Evolutionary conservation across 2,888 invertebrate species (phyloP), one percentile per base, ranked within the genome.

Genomic region (Catocala nupta): DNA sequence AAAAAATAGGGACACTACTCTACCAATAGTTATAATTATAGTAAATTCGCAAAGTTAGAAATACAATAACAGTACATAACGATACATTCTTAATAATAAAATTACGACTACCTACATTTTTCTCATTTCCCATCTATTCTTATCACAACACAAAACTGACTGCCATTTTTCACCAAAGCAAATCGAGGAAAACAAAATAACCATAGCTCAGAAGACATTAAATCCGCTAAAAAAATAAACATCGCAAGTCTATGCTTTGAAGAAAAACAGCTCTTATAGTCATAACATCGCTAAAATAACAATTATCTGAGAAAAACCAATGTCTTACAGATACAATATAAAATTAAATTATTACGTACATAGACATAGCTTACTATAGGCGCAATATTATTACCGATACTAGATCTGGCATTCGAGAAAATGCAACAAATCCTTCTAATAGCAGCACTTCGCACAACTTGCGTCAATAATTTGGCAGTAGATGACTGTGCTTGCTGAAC

Each of bases 121-220:
- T 13, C 68, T 71, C 69, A 71, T 51, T 49, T n/a, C 33, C 36
- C 45, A 57, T 52, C 7, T 44, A 62, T 56, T 54, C 58, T 63
- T 64, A 56, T 57, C 65, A 55, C 51, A 59, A 66, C 47, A 36
- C 50, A 65, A 59, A 68, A 55, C 43, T 44, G 52, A 58, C 39
- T 11, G n/a, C 39, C 43, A 6, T 43, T 47, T 47, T 16, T 16
- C 47, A 47, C 47, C 47, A 47, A 47, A 47, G 47, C 47, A 16
- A 10, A 13, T 25, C 16, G 45, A 45, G 16, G 36, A 3, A 39
- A 39, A 39, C 9, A 5, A 39, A 39, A 7, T 39, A 25, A 25
- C 25, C 25, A 25, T 25, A 25, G 25, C 25, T 1, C 4, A 25
- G 25, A 25, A 25, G 25, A 25, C 25, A 25, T 25, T 25, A 25